Percentiles rank a stretch among this genome's conserved stretches.
Conservation (phyloP, 2,888 invertebrate genomes). For the Amblyjoppa proteus region DNA sequence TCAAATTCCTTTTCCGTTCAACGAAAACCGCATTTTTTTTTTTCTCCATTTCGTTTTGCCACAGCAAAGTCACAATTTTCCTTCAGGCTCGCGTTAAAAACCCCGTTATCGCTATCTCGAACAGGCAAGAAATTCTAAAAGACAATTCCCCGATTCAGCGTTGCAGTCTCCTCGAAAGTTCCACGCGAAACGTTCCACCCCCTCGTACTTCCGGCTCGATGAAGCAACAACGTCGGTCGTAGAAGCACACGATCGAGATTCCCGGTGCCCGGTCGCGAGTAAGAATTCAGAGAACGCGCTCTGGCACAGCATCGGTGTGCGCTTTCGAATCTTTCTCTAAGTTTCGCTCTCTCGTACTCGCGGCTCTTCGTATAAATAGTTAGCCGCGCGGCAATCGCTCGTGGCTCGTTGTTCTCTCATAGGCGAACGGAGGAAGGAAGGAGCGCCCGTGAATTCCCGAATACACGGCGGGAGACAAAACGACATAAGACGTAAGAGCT, state of each 20-base stretch:
- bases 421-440: slow-evolving; percentile 24
- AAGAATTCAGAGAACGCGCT: slow-evolving; percentile 49
- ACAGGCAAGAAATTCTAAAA: not conserved
- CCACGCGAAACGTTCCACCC: not conserved
- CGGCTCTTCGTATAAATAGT: slow-evolving; percentile 52
- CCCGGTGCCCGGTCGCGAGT: slow-evolving; percentile 8
- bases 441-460: slow-evolving; percentile 53
- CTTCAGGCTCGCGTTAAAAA: not conserved
- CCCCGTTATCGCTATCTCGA: not conserved
- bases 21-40: too few species aligned
- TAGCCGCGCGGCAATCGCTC: slow-evolving; percentile 46
- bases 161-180: not conserved
- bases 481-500: slow-evolving; percentile 19
- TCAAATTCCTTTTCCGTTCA: too few species aligned
- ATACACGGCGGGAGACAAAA: slow-evolving; percentile 22
- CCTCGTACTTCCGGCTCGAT: not conserved
- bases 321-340: slow-evolving; percentile 34
- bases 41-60: too few species aligned
- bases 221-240: slow-evolving; percentile 22
- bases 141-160: not conserved
- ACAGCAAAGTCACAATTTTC: not conserved
- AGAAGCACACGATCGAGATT: slow-evolving; percentile 14
- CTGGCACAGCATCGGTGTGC: slow-evolving; percentile 38
- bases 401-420: slow-evolving; percentile 52
- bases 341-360: slow-evolving; percentile 21